Conservation (phyloP, 2,113 vertebrate species). For the Misgurnus mizolepis region DNA sequence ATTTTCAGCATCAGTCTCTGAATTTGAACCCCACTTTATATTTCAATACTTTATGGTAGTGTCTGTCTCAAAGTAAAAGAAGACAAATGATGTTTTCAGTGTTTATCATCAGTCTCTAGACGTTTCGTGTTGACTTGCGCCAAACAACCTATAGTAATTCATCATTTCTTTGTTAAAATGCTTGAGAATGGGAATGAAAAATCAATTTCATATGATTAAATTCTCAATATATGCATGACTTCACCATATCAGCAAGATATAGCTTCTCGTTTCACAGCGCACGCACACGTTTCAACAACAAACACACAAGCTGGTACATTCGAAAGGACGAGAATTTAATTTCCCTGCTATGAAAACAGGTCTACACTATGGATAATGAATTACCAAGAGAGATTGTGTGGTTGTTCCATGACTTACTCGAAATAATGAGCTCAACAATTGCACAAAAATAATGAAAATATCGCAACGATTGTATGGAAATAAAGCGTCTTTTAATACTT, state of each 20-base stretch:
- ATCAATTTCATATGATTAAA: constrained; percentile 27
- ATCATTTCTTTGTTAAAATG: constrained; percentile 19
- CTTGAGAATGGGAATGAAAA: constrained; percentile 4
- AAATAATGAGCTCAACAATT: constrained; percentile 37
- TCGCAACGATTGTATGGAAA: background rate
- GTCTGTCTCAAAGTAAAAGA: background rate
- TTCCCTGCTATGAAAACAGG: constrained; percentile 19
- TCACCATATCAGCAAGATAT: constrained; percentile 4
- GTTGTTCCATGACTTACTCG: constrained; percentile 33
- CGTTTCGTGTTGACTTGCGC: background rate
- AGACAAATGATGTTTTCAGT: background rate
- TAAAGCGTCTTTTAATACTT: constrained; percentile 12
- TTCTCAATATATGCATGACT: background rate
- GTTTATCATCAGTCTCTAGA: background rate
- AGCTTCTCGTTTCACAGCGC: background rate
- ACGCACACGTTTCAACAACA: background rate
- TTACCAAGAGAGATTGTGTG: constrained; percentile 12
- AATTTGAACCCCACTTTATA: background rate
- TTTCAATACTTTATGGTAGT: too few relatives aligned
- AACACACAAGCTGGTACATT: background rate
- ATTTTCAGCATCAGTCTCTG: too few relatives aligned
- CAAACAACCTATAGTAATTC: constrained; percentile 8
- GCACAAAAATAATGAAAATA: constrained; percentile 34
- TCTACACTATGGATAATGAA: constrained; percentile 35
- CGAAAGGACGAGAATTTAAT: constrained; percentile 17